Percentiles rank a stretch among this genome's conserved stretches.
These are phyloP conservation scores for Punctoribates punctum DNA, from an alignment of 2,888 invertebrate genomes.

Conservation along the genomic window DNA sequence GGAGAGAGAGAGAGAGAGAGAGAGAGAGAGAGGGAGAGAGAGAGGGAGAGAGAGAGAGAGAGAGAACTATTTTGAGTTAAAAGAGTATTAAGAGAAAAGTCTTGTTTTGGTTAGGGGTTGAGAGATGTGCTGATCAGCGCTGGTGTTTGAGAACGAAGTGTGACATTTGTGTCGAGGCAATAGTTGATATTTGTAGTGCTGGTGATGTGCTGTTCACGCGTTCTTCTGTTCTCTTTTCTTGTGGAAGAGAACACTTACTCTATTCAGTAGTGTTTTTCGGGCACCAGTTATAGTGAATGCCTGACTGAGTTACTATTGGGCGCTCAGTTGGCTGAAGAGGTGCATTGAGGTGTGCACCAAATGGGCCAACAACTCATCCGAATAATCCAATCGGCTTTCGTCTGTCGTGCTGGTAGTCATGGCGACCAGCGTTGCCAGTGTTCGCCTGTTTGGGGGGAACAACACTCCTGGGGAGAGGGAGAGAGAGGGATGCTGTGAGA, in stretches of 20 bases:
- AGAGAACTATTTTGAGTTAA: background rate
- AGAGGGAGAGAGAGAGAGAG: background rate
- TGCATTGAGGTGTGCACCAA: constrained; percentile 37
- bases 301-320: constrained; percentile 27
- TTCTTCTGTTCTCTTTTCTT: background rate
- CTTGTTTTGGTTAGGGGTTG: too few relatives aligned
- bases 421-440: background rate
- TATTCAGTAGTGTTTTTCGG: background rate
- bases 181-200: constrained; percentile 28
- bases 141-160: background rate
- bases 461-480: background rate
- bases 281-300: constrained; percentile 29
- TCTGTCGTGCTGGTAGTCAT: constrained; percentile 4
- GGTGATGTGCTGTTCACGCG: background rate
- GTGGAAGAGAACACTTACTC: background rate
- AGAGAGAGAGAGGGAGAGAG: background rate
- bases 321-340: constrained; percentile 28
- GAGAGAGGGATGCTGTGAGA: background rate
- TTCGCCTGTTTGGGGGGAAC: background rate
- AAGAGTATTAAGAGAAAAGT: too few relatives aligned
- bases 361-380: constrained; percentile 32
- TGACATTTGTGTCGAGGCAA: constrained; percentile 1
- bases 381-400: constrained; percentile 35
- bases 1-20: background rate
- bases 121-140: background rate